A percentile compares a stretch with the other conserved stretches of the same genome.
Evolutionary conservation across 2,797 vertebrate species (phyloP).

Genomic region (Esox masquinongy): DNA sequence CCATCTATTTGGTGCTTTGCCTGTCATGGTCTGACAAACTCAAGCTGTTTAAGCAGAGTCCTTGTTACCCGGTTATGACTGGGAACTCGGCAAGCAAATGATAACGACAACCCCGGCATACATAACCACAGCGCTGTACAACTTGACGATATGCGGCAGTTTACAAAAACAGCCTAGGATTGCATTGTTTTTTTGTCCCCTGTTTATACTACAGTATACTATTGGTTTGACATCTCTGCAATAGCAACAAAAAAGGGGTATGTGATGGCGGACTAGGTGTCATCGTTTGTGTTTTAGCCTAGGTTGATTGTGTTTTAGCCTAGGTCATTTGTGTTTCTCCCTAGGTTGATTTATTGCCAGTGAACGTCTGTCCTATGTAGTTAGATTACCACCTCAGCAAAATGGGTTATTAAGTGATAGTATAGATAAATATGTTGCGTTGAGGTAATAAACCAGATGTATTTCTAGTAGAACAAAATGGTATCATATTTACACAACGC

Average conservation of each 20-base stretch:
- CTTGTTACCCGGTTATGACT: conserved; percentile 40
- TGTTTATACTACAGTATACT: too few relatives aligned
- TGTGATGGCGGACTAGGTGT: too few relatives aligned
- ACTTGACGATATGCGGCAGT: background rate
- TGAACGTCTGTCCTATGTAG: background rate
- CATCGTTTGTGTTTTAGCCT: too few relatives aligned
- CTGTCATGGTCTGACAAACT: conserved; percentile 50
- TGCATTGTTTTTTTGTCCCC: too few relatives aligned
- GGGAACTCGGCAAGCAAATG: conserved; percentile 28
- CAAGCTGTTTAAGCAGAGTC: conserved; percentile 36
- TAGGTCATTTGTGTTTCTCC: too few relatives aligned
- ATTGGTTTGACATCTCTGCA: too few relatives aligned
- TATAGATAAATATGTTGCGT: background rate
- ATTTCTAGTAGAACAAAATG: background rate
- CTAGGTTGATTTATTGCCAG: background rate
- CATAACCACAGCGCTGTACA: background rate
- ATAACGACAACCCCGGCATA: conserved; percentile 2
- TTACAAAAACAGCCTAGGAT: background rate
- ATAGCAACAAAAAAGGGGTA: too few relatives aligned
- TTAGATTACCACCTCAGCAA: background rate
- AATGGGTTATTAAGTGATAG: background rate
- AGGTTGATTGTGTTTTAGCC: too few relatives aligned
- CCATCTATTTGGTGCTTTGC: conserved; percentile 45
- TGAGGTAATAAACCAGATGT: background rate
- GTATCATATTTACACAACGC: background rate